Evolutionary conservation across 2,888 invertebrate genomes (phyloP).

Genomic region (Arge pagana): DNA sequence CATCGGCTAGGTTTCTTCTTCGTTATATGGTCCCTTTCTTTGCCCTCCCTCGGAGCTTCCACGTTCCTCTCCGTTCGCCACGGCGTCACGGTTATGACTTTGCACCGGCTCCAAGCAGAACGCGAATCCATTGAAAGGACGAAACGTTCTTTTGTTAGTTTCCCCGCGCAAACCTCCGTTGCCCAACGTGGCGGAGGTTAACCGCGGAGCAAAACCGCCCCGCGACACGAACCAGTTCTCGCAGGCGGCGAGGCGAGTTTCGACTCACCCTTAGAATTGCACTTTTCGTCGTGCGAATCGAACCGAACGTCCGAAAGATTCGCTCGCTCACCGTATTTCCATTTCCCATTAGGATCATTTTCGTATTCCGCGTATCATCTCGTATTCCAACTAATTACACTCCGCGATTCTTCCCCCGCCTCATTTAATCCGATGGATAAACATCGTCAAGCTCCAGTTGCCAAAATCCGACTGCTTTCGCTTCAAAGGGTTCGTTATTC

Average conservation of each 20-base stretch:
- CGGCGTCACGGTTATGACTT: too few relatives aligned
- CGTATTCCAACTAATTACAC: too few relatives aligned
- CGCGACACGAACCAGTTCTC: conserved; percentile 36
- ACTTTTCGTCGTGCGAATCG: conserved; percentile 57
- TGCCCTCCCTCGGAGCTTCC: neutral
- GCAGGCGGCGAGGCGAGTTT: conserved; percentile 16
- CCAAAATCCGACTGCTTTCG: too few relatives aligned
- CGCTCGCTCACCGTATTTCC: too few relatives aligned
- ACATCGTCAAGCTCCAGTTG: too few relatives aligned
- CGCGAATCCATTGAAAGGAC: too few relatives aligned
- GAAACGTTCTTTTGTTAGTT: conserved; percentile 54
- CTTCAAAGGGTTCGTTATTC: too few relatives aligned
- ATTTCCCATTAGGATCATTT: too few relatives aligned
- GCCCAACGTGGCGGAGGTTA: conserved; percentile 13
- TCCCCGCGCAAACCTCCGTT: conserved; percentile 20
- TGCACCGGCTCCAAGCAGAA: too few relatives aligned
- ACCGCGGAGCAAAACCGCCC: conserved; percentile 24
- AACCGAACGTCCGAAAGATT: conserved; percentile 42
- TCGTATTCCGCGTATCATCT: too few relatives aligned
- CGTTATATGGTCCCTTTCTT: conserved; percentile 10
- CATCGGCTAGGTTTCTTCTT: neutral
- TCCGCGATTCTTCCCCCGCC: too few relatives aligned
- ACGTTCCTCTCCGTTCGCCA: conserved; percentile 15
- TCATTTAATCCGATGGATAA: too few relatives aligned
- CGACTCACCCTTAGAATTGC: conserved; percentile 57